These are phyloP conservation scores for Apis florea DNA, from an alignment of 1,140 invertebrate species.

Conservation along the genomic window DNA sequence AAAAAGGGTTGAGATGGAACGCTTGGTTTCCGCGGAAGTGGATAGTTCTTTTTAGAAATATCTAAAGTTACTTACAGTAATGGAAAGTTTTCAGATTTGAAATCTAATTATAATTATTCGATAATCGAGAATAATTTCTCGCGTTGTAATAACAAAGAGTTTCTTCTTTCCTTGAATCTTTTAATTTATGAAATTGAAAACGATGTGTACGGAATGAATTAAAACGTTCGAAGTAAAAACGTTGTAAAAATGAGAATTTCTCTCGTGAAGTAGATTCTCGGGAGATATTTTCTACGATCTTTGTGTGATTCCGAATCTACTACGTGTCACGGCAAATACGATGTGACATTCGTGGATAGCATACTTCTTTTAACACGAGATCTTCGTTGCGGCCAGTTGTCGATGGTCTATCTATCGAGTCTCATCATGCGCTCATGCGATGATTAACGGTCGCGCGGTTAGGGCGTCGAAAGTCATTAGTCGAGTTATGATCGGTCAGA, in stretches of 20 bases:
- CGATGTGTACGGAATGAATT: no score
- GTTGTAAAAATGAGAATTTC: not conserved
- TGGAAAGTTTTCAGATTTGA: not conserved
- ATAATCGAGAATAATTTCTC: no score
- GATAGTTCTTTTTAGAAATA: not conserved
- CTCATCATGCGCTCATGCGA: constrained; percentile 50
- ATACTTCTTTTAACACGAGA: constrained; percentile 8
- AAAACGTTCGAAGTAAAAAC: no score
- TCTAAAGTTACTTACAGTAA: not conserved
- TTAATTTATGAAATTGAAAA: no score
- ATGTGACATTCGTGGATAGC: constrained; percentile 17
- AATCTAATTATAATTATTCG: not conserved
- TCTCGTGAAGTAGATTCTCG: not conserved
- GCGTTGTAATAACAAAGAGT: no score
- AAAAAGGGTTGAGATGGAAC: not conserved
- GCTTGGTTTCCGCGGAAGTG: not conserved
- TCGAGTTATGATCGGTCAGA: constrained; percentile 54
- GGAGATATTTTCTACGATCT: not conserved
- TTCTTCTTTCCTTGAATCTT: no score
- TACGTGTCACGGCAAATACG: not conserved
- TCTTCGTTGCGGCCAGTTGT: constrained; percentile 19
- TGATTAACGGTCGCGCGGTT: constrained; percentile 73
- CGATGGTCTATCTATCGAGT: constrained; percentile 28
- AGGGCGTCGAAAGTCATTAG: constrained; percentile 72
- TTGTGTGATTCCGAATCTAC: not conserved